These are phyloP conservation scores for Phocoena sinus DNA, from an alignment of 2,113 vertebrate genomes.

Conservation along the genomic window DNA sequence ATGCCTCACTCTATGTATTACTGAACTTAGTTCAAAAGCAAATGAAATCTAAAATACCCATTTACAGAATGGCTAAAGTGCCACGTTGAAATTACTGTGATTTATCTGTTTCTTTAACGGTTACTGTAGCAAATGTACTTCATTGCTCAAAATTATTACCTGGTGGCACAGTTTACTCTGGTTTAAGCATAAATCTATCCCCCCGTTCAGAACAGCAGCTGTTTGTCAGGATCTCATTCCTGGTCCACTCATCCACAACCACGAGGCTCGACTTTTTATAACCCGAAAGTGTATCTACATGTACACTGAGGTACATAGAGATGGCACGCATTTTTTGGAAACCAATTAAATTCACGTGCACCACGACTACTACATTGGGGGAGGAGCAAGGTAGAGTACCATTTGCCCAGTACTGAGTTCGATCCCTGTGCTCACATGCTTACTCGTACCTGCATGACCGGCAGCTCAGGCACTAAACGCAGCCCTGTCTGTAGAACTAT, in stretches of 20 bases:
- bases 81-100: conserved; percentile 54
- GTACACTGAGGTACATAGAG: background rate
- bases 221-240: background rate
- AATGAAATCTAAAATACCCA: conserved; percentile 72
- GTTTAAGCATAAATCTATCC: conserved; percentile 47
- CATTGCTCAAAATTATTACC: conserved; percentile 50
- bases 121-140: conserved; percentile 34
- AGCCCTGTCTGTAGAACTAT: background rate
- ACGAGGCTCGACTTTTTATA: background rate
- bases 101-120: conserved; percentile 58
- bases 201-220: background rate
- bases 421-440: background rate
- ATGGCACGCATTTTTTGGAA: background rate
- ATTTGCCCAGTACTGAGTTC: background rate
- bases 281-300: background rate
- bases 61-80: conserved; percentile 60
- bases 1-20: conserved; percentile 61
- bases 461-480: background rate
- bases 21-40: conserved; percentile 52
- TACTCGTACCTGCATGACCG: rapidly evolving
- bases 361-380: background rate
- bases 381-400: too few relatives aligned
- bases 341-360: background rate
- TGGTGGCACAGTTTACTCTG: conserved; percentile 40
- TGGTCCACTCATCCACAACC: background rate